Evolutionary conservation across 2,888 invertebrate genomes (phyloP), one percentile per base, ranked within the genome.

Genomic region (Athetis lepigone): DNA sequence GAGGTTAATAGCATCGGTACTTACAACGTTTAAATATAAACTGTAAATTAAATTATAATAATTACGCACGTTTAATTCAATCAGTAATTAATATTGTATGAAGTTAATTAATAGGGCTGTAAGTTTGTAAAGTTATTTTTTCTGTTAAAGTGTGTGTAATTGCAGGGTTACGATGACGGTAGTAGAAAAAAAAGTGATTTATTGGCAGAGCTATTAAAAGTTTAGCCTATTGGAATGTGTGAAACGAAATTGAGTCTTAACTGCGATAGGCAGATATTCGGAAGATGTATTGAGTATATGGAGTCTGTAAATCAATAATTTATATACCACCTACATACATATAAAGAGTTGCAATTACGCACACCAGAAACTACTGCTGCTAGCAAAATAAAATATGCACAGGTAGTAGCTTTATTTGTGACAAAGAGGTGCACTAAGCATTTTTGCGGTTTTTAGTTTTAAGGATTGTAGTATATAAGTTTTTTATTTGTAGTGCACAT

Each of bases 51-150:
- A 47, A 68, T 55, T 36, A 25, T 43, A 23, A 18, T 60, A 18
- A n/a, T 56, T 56, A 60, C 29, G 40, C 13, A 46, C 11, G 19
- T 64, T 64, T 51, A 54, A 59, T 70, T 52, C 51, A 69, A 70
- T 70, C 25, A 21, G 11, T 56, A 27, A 59, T 70, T 39, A 56
- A 55, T 66, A 36, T 40, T 52, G 45, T n/a, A 59, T 70, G 4
- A 43, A 50, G 43, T 46, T 42, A 47, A 51, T 42, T 55, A 55
- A 16, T 55, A 21, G 21, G 9, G n/a, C 33, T 16, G 11, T 7
- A 19, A 9, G 9, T 11, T 27, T 16, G 11, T 7, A 19, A 9
- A 36, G 25, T 21, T 4, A 49, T 21, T 61, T 27, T 39, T 29
- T 50, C 50, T 49, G 7, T 16, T 11, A 4, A 18, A 27, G 27